Base-by-base conservation (phyloP, 2,113 vertebrate species). In the Periophthalmodon schlosseri region DNA sequence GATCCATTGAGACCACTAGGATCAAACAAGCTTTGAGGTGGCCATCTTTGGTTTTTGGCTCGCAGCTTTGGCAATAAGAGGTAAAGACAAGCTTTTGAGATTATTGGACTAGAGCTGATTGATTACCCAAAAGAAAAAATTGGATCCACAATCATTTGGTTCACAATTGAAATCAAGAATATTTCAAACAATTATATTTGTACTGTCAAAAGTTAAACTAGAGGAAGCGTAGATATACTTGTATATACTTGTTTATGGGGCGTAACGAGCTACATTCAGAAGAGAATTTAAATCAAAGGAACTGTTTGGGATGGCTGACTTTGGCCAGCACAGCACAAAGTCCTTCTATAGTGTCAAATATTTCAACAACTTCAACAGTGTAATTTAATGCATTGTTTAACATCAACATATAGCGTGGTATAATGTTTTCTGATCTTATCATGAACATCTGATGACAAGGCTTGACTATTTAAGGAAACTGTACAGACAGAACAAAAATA, bases 401-500 rank as follows among this genome's bases (percentile, higher is more conserved):
- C 34, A 44, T 39, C 8, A 65, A 39, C 20, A 65, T 56, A 56
- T 2, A 39, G 63, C 63, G 20, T n/a, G 18, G 34, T 34, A 34
- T 34, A 63, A 3, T 18, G 34, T 65, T 65, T 39, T 36, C 20
- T 65, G 63, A 44, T 65, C 18, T 36, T n/a, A 39, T 64, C 34
- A 39, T 9, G 18, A 65, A 20, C 7, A 65, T 65, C 9, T 39
- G 34, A 20, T 39, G 10, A 44, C 33, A n/a, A n/a, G 63, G 33
- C 33, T n/a, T 21, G 3, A 39, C 8, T n/a, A 65, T 36, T 65
- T 65, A 39, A 20, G 33, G 33, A 36, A 36, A 36, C 9, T 8
- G 16, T 64, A 36, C 18, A 64, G 63, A 65, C 63, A 39, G 9
- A 39, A 65, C 63, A 65, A 39, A 36, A 65, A 36, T 65, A 36